These are phyloP conservation scores for Mercenaria mercenaria DNA, from an alignment of 1,140 invertebrate genomes.

Conservation along the genomic window DNA sequence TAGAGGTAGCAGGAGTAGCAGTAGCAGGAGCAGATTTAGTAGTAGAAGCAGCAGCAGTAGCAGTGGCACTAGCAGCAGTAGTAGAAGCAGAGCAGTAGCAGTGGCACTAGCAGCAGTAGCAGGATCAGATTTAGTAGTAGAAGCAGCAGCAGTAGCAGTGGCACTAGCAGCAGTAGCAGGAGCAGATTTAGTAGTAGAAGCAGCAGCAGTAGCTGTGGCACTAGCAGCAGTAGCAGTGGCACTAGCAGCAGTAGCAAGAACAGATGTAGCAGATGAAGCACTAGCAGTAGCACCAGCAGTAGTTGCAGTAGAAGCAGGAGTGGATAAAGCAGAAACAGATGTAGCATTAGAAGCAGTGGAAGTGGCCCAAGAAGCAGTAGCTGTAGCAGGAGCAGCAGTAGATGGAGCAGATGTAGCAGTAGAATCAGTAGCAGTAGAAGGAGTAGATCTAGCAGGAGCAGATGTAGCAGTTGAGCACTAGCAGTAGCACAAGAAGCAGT, in stretches of 20 bases:
- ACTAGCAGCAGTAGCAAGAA: background rate
- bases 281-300: background rate
- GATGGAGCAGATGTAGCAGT: background rate
- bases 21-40: background rate
- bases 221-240: background rate
- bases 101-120: no score
- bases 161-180: no score
- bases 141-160: no score
- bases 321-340: background rate
- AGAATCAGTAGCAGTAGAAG: background rate
- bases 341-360: background rate
- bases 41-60: no score
- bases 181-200: no score
- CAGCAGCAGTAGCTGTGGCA: background rate
- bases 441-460: slow-evolving; percentile 1
- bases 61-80: no score
- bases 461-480: slow-evolving; percentile 14
- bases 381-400: background rate
- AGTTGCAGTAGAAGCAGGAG: background rate
- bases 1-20: no score
- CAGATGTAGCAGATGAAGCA: background rate
- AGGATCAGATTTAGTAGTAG: no score
- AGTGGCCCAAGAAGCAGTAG: slow-evolving; percentile 2
- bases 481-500: slow-evolving; percentile 9
- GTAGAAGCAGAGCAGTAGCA: no score